Evolutionary conservation across 2,888 invertebrate genomes (phyloP).

Genomic region (Sipha maydis): DNA sequence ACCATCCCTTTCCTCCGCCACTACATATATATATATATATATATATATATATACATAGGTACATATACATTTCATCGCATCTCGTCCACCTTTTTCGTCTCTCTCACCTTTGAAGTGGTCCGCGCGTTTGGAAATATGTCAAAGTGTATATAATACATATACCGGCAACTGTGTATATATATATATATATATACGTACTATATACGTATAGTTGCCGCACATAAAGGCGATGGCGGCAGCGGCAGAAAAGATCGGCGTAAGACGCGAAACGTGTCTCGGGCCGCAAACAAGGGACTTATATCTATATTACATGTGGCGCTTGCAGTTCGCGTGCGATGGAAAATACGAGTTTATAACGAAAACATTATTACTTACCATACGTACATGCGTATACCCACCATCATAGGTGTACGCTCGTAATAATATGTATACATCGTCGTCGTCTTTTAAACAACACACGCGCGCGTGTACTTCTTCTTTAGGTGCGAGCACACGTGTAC

Average conservation of each 20-base stretch:
- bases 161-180: background rate
- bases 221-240: background rate
- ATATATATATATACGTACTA: background rate
- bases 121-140: conserved; percentile 20
- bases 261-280: conserved; percentile 51
- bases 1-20: background rate
- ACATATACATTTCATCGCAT: background rate
- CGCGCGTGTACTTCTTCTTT: background rate
- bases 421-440: background rate
- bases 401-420: background rate
- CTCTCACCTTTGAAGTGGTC: conserved; percentile 44
- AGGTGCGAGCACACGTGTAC: too few species aligned
- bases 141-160: conserved; percentile 5
- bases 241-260: conserved; percentile 20
- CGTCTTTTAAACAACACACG: background rate
- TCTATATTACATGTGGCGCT: background rate
- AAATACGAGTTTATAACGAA: conserved; percentile 36
- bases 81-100: background rate
- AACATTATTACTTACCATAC: conserved; percentile 2
- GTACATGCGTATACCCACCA: background rate
- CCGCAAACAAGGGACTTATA: conserved; percentile 50
- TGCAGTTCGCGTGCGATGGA: background rate
- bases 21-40: background rate
- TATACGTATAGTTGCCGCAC: background rate
- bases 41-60: background rate